Conservation (phyloP, 2,113 vertebrate genomes). For the Thymallus thymallus region DNA sequence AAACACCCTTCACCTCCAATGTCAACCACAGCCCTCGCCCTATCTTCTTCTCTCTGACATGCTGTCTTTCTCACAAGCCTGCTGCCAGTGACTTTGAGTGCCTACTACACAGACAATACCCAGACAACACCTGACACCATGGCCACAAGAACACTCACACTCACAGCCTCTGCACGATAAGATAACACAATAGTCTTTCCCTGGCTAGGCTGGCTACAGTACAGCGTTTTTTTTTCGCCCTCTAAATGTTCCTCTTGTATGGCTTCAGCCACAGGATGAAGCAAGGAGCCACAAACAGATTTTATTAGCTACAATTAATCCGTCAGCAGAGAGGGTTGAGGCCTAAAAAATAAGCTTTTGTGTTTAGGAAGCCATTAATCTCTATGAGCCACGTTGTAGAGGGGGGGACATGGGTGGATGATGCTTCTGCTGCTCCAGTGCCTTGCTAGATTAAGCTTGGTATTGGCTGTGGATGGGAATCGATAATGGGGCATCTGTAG, state of each 20-base stretch:
- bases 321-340: slow-evolving; percentile 25
- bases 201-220: neutral
- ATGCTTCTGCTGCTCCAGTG: slow-evolving; percentile 64
- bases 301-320: slow-evolving; percentile 46
- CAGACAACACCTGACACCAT: slow-evolving; percentile 49
- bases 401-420: slow-evolving; percentile 44
- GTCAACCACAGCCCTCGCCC: slow-evolving; percentile 53
- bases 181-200: neutral
- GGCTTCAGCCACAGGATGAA: slow-evolving; percentile 14
- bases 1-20: slow-evolving; percentile 40
- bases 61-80: slow-evolving; percentile 49
- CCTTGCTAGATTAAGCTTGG: slow-evolving; percentile 62
- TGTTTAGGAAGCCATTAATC: slow-evolving; percentile 53
- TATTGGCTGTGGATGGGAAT: slow-evolving; percentile 63
- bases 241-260: neutral
- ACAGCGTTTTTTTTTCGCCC: neutral
- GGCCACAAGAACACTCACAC: slow-evolving; percentile 25
- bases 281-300: neutral
- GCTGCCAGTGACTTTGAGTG: slow-evolving; percentile 66
- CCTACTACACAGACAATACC: slow-evolving; percentile 35
- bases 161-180: slow-evolving; percentile 19
- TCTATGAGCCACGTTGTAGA: slow-evolving; percentile 41
- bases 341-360: slow-evolving; percentile 45
- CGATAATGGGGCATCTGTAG: slow-evolving; percentile 64
- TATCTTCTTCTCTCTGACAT: slow-evolving; percentile 35